These are phyloP conservation scores for Neomorphus geoffroyi DNA, from an alignment of 2,797 vertebrate genomes.

Conservation along the genomic window DNA sequence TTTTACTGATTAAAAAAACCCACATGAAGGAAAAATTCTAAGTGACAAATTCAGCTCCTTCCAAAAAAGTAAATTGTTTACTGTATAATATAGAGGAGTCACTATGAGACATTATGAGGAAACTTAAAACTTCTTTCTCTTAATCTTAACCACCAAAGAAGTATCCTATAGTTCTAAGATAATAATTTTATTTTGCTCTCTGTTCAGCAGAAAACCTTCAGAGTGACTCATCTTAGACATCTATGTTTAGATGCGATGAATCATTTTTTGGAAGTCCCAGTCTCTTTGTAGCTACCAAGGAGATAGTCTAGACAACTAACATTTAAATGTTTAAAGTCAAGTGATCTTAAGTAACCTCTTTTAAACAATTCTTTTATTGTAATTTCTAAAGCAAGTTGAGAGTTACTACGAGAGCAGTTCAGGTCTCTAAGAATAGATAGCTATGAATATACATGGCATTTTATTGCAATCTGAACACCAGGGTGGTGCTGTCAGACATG, in stretches of 20 bases:
- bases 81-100: background rate
- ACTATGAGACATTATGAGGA: background rate
- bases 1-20: background rate
- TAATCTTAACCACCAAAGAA: background rate
- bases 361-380: accelerated
- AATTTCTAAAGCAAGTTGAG: background rate
- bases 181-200: background rate
- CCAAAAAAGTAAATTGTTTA: background rate
- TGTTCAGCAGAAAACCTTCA: background rate
- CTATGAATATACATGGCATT: background rate
- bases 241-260: background rate
- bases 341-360: background rate
- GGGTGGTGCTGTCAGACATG: background rate
- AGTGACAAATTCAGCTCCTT: background rate
- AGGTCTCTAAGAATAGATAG: background rate
- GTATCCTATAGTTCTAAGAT: background rate
- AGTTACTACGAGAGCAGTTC: background rate
- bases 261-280: background rate
- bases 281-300: background rate
- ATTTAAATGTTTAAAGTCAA: background rate
- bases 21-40: background rate
- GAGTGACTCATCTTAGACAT: background rate
- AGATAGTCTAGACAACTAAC: background rate
- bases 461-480: background rate
- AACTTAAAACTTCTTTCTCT: background rate